phyloP scores from a whole-genome alignment of 53 echinoderm and acorn worm species.

The Arbacia lixula region DNA sequence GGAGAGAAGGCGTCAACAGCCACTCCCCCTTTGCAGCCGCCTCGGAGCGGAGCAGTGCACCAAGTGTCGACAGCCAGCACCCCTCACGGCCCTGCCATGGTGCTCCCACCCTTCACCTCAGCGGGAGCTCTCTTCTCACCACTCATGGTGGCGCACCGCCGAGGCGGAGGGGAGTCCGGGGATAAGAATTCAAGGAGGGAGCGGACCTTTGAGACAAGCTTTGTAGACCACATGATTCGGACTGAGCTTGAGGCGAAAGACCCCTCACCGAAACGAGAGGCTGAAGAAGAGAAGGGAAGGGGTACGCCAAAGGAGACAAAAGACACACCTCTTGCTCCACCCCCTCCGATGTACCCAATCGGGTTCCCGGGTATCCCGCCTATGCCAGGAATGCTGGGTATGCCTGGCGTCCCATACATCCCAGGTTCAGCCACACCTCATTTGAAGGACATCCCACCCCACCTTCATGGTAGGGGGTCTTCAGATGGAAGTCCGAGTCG shows the following conservation, averaged over 20 bases:
- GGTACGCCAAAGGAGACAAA: conserved; percentile 1
- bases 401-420: conserved; percentile 34
- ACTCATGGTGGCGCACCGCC: not conserved
- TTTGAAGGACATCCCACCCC: conserved; percentile 8
- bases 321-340: conserved; percentile 28
- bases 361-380: conserved; percentile 21
- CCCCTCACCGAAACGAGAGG: conserved; percentile 24
- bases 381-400: conserved; percentile 43
- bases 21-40: not conserved
- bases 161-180: not conserved
- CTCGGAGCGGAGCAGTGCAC: conserved; percentile 2
- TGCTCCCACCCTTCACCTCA: conserved; percentile 42
- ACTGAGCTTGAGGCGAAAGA: conserved; percentile 44
- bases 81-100: conserved; percentile 22
- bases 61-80: conserved; percentile 30
- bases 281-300: conserved; percentile 12
- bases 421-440: conserved; percentile 30
- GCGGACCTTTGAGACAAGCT: conserved; percentile 36
- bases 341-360: conserved; percentile 53
- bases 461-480: conserved; percentile 12
- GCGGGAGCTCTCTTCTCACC: conserved; percentile 14
- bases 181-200: conserved; percentile 25
- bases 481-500: not conserved
- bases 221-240: conserved; percentile 46
- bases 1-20: conserved; percentile 14